Percentiles rank a stretch among this genome's conserved stretches.
Conservation (phyloP, 2,888 invertebrate genomes). For the Melinopterus prodromus region DNA sequence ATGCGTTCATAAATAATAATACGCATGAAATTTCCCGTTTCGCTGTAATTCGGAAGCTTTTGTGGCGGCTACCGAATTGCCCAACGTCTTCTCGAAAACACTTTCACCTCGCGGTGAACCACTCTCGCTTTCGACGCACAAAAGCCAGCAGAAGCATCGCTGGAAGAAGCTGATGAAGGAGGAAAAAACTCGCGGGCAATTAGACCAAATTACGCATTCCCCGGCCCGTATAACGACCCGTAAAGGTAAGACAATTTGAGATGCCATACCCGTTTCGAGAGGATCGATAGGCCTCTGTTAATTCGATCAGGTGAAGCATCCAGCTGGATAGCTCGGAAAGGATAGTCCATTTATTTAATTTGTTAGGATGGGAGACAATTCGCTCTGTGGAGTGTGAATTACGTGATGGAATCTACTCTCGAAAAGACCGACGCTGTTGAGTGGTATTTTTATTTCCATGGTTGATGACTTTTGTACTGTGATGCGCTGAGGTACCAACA, state of each 20-base stretch:
- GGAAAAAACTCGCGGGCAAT: conserved; percentile 24
- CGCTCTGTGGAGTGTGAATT: neutral
- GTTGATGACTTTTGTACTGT: too few relatives aligned
- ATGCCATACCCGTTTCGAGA: conserved; percentile 23
- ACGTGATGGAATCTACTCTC: neutral
- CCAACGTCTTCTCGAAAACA: conserved; percentile 30
- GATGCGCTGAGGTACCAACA: too few relatives aligned
- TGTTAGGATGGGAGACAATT: neutral
- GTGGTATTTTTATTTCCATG: too few relatives aligned
- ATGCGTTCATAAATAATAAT: conserved; percentile 14
- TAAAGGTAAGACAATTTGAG: conserved; percentile 27
- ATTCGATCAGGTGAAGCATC: neutral
- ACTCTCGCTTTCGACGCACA: conserved; percentile 29
- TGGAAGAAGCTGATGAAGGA: neutral
- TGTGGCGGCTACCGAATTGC: conserved; percentile 10
- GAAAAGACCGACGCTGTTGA: neutral
- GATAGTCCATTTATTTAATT: neutral
- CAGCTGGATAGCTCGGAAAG: neutral
- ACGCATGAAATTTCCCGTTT: conserved; percentile 6
- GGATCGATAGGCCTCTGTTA: neutral
- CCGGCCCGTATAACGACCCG: conserved; percentile 20
- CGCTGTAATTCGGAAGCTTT: conserved; percentile 14
- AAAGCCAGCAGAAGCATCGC: neutral
- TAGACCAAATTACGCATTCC: conserved; percentile 28
- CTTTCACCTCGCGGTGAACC: conserved; percentile 24